phyloP scores from a whole-genome alignment of 1,140 invertebrate genomes.

The Apis dorsata region DNA sequence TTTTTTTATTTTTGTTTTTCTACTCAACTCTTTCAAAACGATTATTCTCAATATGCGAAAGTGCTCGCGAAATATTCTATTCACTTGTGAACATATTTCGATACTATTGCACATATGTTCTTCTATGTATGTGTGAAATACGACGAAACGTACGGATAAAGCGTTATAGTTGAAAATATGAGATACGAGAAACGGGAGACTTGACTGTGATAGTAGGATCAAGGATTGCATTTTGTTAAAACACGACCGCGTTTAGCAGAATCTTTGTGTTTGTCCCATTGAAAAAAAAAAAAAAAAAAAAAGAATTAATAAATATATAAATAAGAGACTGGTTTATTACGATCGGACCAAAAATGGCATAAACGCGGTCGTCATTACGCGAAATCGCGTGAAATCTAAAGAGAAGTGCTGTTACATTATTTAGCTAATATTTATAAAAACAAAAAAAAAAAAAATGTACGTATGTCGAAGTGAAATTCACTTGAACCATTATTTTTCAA shows the following conservation, averaged over 20 bases:
- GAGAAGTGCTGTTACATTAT: conserved; percentile 71
- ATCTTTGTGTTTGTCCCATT: neutral
- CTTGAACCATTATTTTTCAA: conserved; percentile 37
- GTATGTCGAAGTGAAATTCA: conserved; percentile 46
- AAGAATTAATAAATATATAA: neutral
- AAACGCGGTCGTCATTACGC: conserved; percentile 48
- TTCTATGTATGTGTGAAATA: conserved; percentile 28
- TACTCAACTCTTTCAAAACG: conserved; percentile 8
- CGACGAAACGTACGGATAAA: conserved; percentile 34
- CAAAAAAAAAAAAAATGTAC: conserved; percentile 28
- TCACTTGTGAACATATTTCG: conserved; percentile 38
- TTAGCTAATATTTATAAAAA: conserved; percentile 64
- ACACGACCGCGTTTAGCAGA: conserved; percentile 61
- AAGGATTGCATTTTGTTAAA: conserved; percentile 64
- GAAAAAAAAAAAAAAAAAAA: neutral
- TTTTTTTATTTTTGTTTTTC: too few species aligned
- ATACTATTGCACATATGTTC: conserved; percentile 47
- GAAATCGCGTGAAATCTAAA: conserved; percentile 60
- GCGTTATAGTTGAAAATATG: conserved; percentile 58
- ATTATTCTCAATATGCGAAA: conserved; percentile 7
- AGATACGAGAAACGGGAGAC: conserved; percentile 59
- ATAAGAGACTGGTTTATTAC: conserved; percentile 17
- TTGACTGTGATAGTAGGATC: conserved; percentile 77
- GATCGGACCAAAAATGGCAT: conserved; percentile 33
- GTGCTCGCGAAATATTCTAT: conserved; percentile 58